Evolutionary conservation across 2,113 vertebrate genomes (phyloP).

Genomic region (Dissostichus mawsoni): DNA sequence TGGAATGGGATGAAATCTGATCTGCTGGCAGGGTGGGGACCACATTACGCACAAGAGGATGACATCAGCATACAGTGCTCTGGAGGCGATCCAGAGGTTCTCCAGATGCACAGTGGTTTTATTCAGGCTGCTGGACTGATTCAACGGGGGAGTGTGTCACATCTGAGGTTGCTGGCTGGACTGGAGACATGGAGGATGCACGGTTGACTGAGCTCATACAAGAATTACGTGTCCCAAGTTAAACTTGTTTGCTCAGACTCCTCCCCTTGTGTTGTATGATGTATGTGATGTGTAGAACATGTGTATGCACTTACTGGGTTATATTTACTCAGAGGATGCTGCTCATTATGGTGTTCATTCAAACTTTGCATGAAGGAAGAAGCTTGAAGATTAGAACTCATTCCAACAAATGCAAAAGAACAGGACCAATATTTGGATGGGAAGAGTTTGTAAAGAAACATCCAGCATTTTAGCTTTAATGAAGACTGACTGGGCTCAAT

Average conservation of each 20-base stretch:
- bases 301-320: slow-evolving; percentile 14
- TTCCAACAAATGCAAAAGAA: not conserved
- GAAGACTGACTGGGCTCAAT: not conserved
- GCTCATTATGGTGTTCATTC: not conserved
- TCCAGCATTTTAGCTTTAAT: not conserved
- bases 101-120: slow-evolving; percentile 71
- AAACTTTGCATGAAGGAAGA: not conserved
- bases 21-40: slow-evolving; percentile 63
- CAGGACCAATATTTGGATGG: not conserved
- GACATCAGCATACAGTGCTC: slow-evolving; percentile 69
- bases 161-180: slow-evolving; percentile 52
- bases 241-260: slow-evolving; percentile 25
- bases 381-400: not conserved
- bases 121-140: slow-evolving; percentile 57
- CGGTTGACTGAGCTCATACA: slow-evolving; percentile 69
- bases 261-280: not conserved
- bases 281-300: not conserved
- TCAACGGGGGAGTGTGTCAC: slow-evolving; percentile 45
- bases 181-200: slow-evolving; percentile 43
- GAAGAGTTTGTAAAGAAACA: not conserved
- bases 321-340: not conserved
- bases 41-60: slow-evolving; percentile 57
- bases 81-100: slow-evolving; percentile 76
- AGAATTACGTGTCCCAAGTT: slow-evolving; percentile 23
- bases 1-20: slow-evolving; percentile 45